These are phyloP conservation scores for Paracanthobrama guichenoti DNA, from an alignment of 2,113 vertebrate genomes.

Conservation along the genomic window DNA sequence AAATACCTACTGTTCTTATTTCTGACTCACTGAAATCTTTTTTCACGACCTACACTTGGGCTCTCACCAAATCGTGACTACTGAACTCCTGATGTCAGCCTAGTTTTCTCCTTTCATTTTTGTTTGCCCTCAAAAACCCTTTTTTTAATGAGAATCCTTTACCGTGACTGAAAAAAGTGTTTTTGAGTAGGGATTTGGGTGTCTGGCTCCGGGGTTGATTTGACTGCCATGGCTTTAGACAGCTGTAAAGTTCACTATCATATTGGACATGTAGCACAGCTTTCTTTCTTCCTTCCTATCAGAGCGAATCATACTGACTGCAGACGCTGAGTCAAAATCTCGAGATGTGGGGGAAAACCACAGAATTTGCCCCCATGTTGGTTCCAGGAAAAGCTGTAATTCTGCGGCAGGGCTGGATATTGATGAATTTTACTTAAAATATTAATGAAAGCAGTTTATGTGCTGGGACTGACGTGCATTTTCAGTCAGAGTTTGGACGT, in stretches of 20 bases:
- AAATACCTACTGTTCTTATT: constrained; percentile 23
- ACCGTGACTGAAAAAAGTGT: constrained; percentile 33
- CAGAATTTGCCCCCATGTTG: neutral
- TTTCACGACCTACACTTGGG: constrained; percentile 19
- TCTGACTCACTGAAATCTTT: constrained; percentile 9
- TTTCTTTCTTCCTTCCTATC: constrained; percentile 33
- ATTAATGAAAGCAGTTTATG: constrained; percentile 54
- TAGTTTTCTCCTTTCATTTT: constrained; percentile 8
- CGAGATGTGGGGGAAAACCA: constrained; percentile 25
- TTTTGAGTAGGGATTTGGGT: constrained; percentile 36
- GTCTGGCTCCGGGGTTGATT: constrained; percentile 51
- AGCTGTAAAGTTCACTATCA: constrained; percentile 43
- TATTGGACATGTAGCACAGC: constrained; percentile 34
- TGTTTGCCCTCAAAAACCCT: constrained; percentile 12
- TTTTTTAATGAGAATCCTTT: constrained; percentile 52
- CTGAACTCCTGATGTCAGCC: constrained; percentile 20
- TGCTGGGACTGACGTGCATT: constrained; percentile 47
- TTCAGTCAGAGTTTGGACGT: constrained; percentile 41
- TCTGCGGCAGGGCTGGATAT: constrained; percentile 22
- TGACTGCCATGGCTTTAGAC: constrained; percentile 49
- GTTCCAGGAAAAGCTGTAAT: constrained; percentile 33
- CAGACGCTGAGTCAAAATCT: constrained; percentile 30
- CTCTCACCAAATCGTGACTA: neutral
- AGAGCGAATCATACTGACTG: constrained; percentile 40
- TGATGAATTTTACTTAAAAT: constrained; percentile 54